phyloP scores from a whole-genome alignment of 35 echinoderm and acorn worm species.

The Amphiura filiformis region DNA sequence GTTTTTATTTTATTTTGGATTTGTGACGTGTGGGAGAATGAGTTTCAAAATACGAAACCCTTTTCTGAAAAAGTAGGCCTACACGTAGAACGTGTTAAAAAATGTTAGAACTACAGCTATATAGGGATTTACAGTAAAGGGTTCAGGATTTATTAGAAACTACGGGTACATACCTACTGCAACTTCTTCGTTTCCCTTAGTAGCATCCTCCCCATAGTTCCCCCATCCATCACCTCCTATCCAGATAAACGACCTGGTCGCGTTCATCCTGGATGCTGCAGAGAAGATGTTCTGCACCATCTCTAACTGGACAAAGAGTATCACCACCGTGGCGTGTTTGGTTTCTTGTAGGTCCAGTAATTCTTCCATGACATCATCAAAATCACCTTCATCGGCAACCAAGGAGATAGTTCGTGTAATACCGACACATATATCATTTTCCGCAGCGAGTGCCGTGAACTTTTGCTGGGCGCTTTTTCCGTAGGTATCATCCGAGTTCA shows the following conservation, averaged over 20 bases:
- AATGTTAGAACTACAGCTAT: no score
- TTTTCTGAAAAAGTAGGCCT: no score
- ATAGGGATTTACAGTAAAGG: no score
- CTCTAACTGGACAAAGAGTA: conserved; percentile 71
- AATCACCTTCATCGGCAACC: background rate
- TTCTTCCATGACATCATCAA: conserved; percentile 45
- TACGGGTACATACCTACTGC: conserved; percentile 46
- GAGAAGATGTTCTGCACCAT: conserved; percentile 42
- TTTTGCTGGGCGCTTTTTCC: conserved; percentile 78
- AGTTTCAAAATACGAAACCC: no score
- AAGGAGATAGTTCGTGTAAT: conserved; percentile 35
- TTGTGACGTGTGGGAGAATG: no score
- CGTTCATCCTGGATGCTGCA: no score
- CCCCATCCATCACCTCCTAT: no score
- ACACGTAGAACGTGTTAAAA: no score
- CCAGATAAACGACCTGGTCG: no score
- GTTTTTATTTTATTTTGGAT: no score
- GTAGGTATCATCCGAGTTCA: conserved; percentile 92
- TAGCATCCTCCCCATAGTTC: no score
- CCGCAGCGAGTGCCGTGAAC: conserved; percentile 35
- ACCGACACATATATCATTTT: conserved; percentile 65
- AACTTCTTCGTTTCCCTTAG: conserved; percentile 33
- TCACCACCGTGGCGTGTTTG: conserved; percentile 52
- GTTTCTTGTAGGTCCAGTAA: conserved; percentile 27
- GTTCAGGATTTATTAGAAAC: no score